Evolutionary conservation across 1,140 invertebrate species (phyloP), one percentile per base, ranked within the genome.

Genomic region (Cardiocondyla obscurior): DNA sequence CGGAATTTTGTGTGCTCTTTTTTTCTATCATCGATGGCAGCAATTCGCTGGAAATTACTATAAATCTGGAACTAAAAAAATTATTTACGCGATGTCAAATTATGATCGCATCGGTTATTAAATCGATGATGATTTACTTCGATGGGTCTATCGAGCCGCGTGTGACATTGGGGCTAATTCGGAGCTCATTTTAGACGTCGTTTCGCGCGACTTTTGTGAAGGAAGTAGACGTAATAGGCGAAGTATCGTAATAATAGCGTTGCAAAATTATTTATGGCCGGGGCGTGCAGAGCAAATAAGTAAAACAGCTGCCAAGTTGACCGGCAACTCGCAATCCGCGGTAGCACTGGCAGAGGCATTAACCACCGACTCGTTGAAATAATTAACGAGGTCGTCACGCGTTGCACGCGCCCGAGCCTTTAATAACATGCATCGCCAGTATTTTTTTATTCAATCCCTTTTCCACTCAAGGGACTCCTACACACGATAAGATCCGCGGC

Each of bases 361-460:
- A 93, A 89, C 90, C 88, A 89, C 90, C 90, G 85, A 89, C 90
- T 92, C 91, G 92, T 93, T 92, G 91, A 92, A 93, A 92, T 93
- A 93, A 93, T 94, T 93, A 94, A 93, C 90, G 90, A 93, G 90
- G 81, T 90, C 92, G 89, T 90, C 89, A 89, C 87, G 89, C 87
- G 82, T 85, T 84, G 76, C 86, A 55, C 62, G 79, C 76, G 69
- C 76, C 22, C 30, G 51, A 25, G 30, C 73, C 51, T 76, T 46
- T 49, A 22, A 46, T 79, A 64, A 70, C 76, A 73, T 72, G 25
- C 42, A 42, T 25, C 55, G 36, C 25, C 57, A 25, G 12, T 22
- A 58, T 65, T 64, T 88, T n/a, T 84, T 53, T 46, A 67, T 79
- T 30, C 74, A 39, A 53, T 49, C 30, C 39, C 3, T 67, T 67